A percentile compares a stretch with the other conserved stretches of the same genome.
These are phyloP conservation scores for Heliconius eleuchia DNA, from an alignment of 1,140 invertebrate species.

Conservation along the genomic window DNA sequence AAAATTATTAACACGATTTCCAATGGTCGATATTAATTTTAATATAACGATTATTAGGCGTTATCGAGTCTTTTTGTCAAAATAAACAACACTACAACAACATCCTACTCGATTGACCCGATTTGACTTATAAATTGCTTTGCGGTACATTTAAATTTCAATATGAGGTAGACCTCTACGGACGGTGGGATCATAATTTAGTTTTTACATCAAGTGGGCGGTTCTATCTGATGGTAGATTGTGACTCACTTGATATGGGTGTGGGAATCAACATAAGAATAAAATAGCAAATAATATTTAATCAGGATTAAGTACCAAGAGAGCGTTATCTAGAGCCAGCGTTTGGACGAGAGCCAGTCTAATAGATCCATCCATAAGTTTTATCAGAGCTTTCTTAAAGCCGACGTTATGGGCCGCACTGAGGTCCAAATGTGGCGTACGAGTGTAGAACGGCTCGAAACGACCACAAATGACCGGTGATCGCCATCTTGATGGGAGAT, in stretches of 20 bases:
- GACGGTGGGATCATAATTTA: slow-evolving; percentile 22
- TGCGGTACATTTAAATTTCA: slow-evolving; percentile 18
- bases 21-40: neutral
- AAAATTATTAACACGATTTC: neutral
- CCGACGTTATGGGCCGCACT: slow-evolving; percentile 21
- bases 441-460: slow-evolving; percentile 51
- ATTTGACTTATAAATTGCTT: slow-evolving; percentile 24
- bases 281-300: slow-evolving; percentile 36
- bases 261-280: slow-evolving; percentile 53
- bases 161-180: neutral
- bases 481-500: slow-evolving; percentile 64
- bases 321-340: slow-evolving; percentile 29
- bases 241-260: slow-evolving; percentile 54
- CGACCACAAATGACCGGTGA: slow-evolving; percentile 63
- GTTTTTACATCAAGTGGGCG: slow-evolving; percentile 54
- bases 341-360: slow-evolving; percentile 33
- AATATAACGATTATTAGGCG: neutral
- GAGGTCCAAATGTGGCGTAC: slow-evolving; percentile 51
- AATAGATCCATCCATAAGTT: slow-evolving; percentile 44
- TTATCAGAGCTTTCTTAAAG: slow-evolving; percentile 41
- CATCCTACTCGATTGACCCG: slow-evolving; percentile 16
- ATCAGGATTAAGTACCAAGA: slow-evolving; percentile 40
- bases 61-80: slow-evolving; percentile 10
- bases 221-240: slow-evolving; percentile 50
- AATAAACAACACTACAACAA: slow-evolving; percentile 9